phyloP scores from a whole-genome alignment of 2,888 invertebrate species.

The Eumacrocentrus americanus region DNA sequence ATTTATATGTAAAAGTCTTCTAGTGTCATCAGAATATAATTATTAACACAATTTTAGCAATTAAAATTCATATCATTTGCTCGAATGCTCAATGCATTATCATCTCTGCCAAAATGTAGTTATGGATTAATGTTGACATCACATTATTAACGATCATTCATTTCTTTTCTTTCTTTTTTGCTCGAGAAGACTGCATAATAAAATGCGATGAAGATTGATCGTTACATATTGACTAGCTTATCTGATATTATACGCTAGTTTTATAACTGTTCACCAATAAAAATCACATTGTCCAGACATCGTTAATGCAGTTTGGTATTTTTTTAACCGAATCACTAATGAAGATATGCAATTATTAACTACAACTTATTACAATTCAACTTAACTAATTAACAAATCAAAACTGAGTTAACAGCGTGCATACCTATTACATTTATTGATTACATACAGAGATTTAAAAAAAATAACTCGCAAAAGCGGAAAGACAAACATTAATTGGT shows the following conservation, averaged over 20 bases:
- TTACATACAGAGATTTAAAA: neutral
- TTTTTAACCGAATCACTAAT: neutral
- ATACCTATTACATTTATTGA: too few relatives aligned
- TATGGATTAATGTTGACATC: neutral
- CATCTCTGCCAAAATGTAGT: neutral
- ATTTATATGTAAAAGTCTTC: conserved; percentile 12
- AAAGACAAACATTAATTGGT: neutral
- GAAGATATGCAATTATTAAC: too few relatives aligned
- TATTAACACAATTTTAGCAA: neutral
- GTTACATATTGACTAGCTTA: conserved; percentile 3
- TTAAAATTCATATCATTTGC: neutral
- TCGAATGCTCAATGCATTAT: neutral
- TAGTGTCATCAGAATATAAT: conserved; percentile 4
- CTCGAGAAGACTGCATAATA: neutral
- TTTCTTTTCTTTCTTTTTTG: neutral
- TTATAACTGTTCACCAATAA: too few relatives aligned
- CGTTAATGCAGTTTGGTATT: neutral
- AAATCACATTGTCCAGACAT: neutral
- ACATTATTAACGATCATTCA: neutral
- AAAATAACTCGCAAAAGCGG: neutral
- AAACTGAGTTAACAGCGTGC: neutral
- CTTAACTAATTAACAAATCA: neutral
- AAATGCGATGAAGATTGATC: neutral
- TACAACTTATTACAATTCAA: too few relatives aligned
- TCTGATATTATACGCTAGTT: neutral